Conservation (phyloP, 2,888 invertebrate genomes). For the Amphipyra berbera region DNA sequence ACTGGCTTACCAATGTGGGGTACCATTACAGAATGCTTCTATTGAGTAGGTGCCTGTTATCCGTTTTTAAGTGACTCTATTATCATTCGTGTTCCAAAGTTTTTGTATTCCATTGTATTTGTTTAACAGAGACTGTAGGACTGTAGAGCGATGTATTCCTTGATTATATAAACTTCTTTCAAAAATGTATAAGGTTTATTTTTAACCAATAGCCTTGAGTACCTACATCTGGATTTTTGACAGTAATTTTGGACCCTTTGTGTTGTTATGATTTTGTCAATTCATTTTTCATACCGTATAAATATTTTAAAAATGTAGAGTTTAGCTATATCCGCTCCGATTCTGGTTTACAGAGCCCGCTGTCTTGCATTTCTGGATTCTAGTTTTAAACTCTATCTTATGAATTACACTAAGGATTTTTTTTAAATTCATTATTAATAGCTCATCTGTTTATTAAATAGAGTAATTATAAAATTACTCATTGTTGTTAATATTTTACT, state of each 20-base stretch:
- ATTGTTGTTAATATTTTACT: too few relatives aligned
- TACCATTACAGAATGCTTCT: constrained; percentile 75
- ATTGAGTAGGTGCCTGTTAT: constrained; percentile 67
- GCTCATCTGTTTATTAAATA: too few relatives aligned
- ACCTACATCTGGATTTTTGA: not conserved
- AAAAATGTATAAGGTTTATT: not conserved
- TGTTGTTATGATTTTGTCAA: not conserved
- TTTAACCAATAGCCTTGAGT: not conserved
- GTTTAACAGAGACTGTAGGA: constrained; percentile 13
- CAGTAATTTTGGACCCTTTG: not conserved
- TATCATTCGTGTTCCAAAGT: constrained; percentile 60
- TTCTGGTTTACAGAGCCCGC: too few relatives aligned
- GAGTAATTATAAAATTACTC: too few relatives aligned
- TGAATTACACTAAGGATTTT: too few relatives aligned
- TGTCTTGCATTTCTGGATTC: too few relatives aligned
- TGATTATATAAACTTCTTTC: not conserved
- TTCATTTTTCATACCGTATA: too few relatives aligned
- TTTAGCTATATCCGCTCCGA: too few relatives aligned
- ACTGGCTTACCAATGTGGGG: constrained; percentile 82
- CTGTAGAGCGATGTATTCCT: not conserved
- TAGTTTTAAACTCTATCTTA: too few relatives aligned
- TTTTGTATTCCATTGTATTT: constrained; percentile 31
- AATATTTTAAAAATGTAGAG: too few relatives aligned
- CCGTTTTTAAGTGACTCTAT: constrained; percentile 61
- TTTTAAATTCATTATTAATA: too few relatives aligned